phyloP scores from a whole-genome alignment of 1,140 invertebrate genomes.

The Bicyclus anynana region DNA sequence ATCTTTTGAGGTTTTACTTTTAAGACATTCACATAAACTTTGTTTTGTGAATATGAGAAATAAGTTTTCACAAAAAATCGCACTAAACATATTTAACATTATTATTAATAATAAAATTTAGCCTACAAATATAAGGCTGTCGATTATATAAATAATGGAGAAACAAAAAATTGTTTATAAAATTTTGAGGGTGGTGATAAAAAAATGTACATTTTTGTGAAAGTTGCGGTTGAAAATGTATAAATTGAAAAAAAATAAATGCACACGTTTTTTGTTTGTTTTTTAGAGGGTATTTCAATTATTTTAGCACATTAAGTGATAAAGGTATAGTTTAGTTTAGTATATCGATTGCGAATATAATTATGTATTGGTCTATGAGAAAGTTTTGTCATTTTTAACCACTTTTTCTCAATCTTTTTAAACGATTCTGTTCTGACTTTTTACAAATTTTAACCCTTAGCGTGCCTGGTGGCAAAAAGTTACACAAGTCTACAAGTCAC shows the following conservation, averaged over 20 bases:
- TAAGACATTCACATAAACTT: no score
- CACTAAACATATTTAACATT: neutral
- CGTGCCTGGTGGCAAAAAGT: no score
- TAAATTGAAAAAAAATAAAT: constrained; percentile 16
- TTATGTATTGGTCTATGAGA: no score
- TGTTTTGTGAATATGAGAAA: no score
- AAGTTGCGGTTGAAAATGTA: constrained; percentile 16
- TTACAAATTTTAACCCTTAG: no score
- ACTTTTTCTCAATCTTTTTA: no score
- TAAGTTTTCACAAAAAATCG: neutral
- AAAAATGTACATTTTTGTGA: constrained; percentile 23
- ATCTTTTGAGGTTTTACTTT: no score
- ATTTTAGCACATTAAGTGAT: constrained; percentile 24
- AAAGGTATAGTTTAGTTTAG: constrained; percentile 8
- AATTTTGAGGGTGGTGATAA: constrained; percentile 3
- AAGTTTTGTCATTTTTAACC: no score
- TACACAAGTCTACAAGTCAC: no score
- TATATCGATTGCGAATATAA: no score
- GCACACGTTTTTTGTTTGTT: constrained; percentile 15
- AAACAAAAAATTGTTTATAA: constrained; percentile 17
- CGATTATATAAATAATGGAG: constrained; percentile 15
- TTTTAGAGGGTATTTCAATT: constrained; percentile 15
- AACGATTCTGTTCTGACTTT: no score
- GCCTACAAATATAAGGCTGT: constrained; percentile 22
- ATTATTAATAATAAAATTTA: neutral